Base-by-base conservation (phyloP, 2,113 vertebrate species). In the Clupea harengus region DNA sequence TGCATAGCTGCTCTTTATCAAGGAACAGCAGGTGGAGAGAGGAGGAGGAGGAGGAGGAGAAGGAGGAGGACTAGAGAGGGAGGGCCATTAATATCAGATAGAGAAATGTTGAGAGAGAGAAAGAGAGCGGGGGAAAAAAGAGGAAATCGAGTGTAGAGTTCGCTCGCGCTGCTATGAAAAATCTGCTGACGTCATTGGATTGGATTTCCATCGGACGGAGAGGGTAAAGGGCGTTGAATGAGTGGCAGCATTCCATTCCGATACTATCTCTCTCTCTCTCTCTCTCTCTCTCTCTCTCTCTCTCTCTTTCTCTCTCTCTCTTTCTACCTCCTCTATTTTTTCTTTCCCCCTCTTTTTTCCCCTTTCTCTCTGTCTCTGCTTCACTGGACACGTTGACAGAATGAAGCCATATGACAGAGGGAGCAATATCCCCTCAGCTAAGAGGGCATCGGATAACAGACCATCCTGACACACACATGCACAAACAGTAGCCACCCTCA, bases 301-400 rank as follows among this genome's bases (percentile, higher is more conserved):
- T 82, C 85, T 57, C 52, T 75, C 45, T 39, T 54, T 2, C 85
- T 54, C 85, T 67, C 45, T 81, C 86, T 83, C 82, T 60, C 60
- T 72, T 28, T 72, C 82, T 78, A 81, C 64, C 60, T 72, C 11
- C 32, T 28, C 25, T 72, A 32, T 3, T 32, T 25, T 72, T 25
- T 72, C n/a, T 28, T 13, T 32, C 8, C 54, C 67, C 60, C 49
- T 45, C 85, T 84, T 88, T 88, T 85, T 80, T 49, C 67, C 49
- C 50, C 84, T 82, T 49, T 86, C 87, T 75, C 82, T 78, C 85
- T 52, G 28, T 83, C 83, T 85, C 86, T 83, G 87, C 85, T 84
- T 82, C 85, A 86, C 54, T 22, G 80, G 50, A 45, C 45, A 17
- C 50, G 87, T 80, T 88, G 87, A 88, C 87, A 88, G 87, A 52